These are phyloP conservation scores for Apodemus agrarius DNA, from an alignment of 2,797 vertebrate genomes.

Conservation along the genomic window DNA sequence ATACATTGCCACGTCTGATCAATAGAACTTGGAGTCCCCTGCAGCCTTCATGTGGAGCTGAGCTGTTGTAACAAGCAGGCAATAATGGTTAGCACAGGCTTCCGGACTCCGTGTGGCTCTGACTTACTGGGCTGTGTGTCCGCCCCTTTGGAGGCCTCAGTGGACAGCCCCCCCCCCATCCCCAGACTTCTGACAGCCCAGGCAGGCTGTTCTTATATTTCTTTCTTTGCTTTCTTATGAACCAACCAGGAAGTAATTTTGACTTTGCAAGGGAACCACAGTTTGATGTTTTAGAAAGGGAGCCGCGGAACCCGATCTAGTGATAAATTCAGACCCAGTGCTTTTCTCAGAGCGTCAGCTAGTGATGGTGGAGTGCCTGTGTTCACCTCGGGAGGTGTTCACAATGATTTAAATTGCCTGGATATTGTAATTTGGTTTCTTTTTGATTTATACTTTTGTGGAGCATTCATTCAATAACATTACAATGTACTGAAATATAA, in stretches of 20 bases:
- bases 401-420: neutral
- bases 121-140: slow-evolving; percentile 46
- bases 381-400: neutral
- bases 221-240: slow-evolving; percentile 1
- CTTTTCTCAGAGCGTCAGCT: neutral
- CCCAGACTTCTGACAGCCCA: slow-evolving; percentile 47
- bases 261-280: slow-evolving; percentile 58
- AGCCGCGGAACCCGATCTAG: neutral
- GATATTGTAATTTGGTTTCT: slow-evolving; percentile 44
- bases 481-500: neutral
- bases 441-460: neutral
- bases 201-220: slow-evolving; percentile 53
- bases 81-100: neutral
- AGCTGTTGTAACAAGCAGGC: neutral
- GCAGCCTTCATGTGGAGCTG: neutral
- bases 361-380: neutral
- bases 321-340: neutral
- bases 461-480: neutral
- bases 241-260: slow-evolving; percentile 50
- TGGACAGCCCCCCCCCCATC: neutral
- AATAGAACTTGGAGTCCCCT: neutral
- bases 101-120: neutral
- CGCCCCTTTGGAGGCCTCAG: slow-evolving; percentile 52
- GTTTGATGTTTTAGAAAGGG: slow-evolving; percentile 57
- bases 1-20: neutral